phyloP scores from a whole-genome alignment of 1,140 invertebrate genomes.

The Drosophila tristis region DNA sequence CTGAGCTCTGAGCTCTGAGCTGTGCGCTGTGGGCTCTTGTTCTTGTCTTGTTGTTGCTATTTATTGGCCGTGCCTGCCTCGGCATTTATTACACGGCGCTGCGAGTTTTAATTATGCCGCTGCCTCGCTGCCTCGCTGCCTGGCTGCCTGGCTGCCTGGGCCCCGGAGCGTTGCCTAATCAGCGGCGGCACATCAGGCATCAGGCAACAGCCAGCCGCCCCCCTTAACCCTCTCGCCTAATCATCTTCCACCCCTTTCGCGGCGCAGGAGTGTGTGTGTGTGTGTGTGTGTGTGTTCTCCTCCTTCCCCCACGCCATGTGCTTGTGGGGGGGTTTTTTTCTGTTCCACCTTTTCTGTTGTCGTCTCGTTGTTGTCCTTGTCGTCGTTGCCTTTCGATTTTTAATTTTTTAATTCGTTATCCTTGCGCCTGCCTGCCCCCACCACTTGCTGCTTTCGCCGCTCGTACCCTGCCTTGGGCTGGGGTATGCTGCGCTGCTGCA shows the following conservation, averaged over 20 bases:
- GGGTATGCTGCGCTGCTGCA: too few species aligned
- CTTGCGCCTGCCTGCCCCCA: slow-evolving; percentile 69
- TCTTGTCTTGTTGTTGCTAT: slow-evolving; percentile 65
- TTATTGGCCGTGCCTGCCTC: slow-evolving; percentile 81
- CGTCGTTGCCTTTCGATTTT: slow-evolving; percentile 80
- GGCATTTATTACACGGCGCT: slow-evolving; percentile 78
- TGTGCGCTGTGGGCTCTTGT: slow-evolving; percentile 8
- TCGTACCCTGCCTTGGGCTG: background rate
- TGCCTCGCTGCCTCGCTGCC: background rate
- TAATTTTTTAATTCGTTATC: slow-evolving; percentile 83
- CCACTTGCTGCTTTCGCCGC: slow-evolving; percentile 15
- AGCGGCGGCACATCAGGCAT: slow-evolving; percentile 71
- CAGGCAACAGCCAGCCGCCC: slow-evolving; percentile 30
- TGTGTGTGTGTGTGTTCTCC: slow-evolving; percentile 45
- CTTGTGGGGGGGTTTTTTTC: slow-evolving; percentile 19
- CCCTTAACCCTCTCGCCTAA: slow-evolving; percentile 52
- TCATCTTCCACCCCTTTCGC: slow-evolving; percentile 74
- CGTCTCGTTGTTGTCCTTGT: slow-evolving; percentile 48
- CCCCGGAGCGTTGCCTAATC: slow-evolving; percentile 75
- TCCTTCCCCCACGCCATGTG: slow-evolving; percentile 17
- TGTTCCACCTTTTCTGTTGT: slow-evolving; percentile 53
- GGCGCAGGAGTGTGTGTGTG: background rate
- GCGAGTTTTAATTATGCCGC: slow-evolving; percentile 78
- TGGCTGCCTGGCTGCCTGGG: background rate
- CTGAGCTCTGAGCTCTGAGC: slow-evolving; percentile 1